Conservation (phyloP, 2,797 vertebrate genomes). For the Podargus strigoides region DNA sequence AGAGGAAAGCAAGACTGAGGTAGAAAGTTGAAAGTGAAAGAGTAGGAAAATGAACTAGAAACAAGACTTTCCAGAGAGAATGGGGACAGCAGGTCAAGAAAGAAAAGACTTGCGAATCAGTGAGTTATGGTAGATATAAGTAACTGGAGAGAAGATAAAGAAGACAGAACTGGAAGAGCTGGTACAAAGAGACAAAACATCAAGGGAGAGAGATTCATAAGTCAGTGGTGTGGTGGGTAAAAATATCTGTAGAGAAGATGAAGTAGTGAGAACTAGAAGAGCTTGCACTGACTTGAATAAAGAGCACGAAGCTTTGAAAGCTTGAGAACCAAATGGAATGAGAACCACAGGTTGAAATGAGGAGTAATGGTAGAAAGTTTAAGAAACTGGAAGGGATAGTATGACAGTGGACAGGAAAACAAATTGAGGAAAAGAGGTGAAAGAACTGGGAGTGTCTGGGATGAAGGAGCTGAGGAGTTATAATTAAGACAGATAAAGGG, state of each 20-base stretch:
- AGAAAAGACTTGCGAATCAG: not conserved
- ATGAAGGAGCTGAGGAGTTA: not conserved
- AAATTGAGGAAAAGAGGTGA: not conserved
- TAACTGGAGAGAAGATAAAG: not conserved
- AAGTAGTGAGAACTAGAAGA: not conserved
- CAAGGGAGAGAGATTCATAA: not conserved
- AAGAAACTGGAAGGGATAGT: not conserved
- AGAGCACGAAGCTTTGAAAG: not conserved
- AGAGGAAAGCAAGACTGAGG: not conserved
- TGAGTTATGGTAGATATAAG: not conserved
- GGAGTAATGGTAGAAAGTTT: not conserved
- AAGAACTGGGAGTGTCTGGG: not conserved
- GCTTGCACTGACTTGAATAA: not conserved
- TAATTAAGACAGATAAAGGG: not conserved
- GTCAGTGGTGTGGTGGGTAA: not conserved
- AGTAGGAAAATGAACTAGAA: not conserved
- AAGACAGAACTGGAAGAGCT: not conserved
- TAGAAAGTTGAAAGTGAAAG: not conserved
- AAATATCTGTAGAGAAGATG: not conserved
- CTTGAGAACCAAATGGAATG: not conserved
- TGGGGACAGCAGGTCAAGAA: not conserved
- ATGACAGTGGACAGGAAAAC: not conserved
- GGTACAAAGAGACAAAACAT: not conserved
- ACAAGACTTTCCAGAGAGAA: not conserved
- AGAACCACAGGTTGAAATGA: not conserved